Percentiles rank a stretch among this genome's conserved stretches.
phyloP scores from a whole-genome alignment of 2,113 vertebrate species.

The Lophotis ruficrista region DNA sequence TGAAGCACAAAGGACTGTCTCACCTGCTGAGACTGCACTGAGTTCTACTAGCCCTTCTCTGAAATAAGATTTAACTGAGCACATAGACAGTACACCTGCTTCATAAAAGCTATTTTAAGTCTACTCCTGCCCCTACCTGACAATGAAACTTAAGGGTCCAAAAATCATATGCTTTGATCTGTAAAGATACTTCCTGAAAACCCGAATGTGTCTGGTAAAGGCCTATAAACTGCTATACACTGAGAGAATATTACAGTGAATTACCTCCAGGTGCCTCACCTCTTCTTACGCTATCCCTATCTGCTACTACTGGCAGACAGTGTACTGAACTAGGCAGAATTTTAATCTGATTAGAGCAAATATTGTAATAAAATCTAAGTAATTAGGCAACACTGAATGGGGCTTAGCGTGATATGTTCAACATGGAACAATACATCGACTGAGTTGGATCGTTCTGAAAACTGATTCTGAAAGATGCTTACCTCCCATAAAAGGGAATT shows the following conservation, averaged over 20 bases:
- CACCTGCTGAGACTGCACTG: neutral
- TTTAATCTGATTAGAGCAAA: neutral
- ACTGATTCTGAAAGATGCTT: conserved; percentile 41
- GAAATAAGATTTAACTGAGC: neutral
- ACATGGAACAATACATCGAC: neutral
- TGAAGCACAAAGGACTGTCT: neutral
- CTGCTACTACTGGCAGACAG: neutral
- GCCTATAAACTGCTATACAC: neutral
- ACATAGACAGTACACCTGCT: neutral
- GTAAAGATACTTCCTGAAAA: neutral
- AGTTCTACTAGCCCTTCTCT: neutral
- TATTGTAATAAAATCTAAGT: neutral
- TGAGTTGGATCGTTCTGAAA: neutral
- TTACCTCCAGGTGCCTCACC: neutral
- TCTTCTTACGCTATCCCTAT: neutral
- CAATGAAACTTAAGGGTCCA: neutral
- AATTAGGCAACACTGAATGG: neutral
- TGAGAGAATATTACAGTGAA: neutral
- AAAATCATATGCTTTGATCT: neutral
- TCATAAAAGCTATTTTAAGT: neutral
- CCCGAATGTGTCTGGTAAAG: neutral
- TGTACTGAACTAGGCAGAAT: neutral
- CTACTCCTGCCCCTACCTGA: neutral
- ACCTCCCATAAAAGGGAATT: conserved; percentile 99
- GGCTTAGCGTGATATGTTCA: neutral